These are phyloP conservation scores for Ailuropoda melanoleuca DNA, from an alignment of 2,113 vertebrate species.

Conservation along the genomic window DNA sequence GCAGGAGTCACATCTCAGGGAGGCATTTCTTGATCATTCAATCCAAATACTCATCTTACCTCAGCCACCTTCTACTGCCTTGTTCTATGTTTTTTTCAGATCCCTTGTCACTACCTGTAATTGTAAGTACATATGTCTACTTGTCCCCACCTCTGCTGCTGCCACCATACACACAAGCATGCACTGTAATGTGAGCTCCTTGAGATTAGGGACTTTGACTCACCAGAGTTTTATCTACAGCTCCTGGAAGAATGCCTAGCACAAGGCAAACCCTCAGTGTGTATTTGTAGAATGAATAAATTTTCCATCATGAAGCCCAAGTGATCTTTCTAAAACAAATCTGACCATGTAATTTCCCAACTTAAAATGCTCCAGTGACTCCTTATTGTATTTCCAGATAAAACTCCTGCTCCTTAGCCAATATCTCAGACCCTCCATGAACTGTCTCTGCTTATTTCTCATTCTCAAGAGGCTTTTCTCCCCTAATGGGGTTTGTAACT, in stretches of 20 bases:
- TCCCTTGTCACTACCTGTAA: neutral
- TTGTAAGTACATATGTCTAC: neutral
- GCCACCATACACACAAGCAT: neutral
- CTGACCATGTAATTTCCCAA: neutral
- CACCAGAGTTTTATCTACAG: neutral
- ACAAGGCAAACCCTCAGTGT: neutral
- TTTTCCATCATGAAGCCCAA: neutral
- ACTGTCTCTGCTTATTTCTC: neutral
- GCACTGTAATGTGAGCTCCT: neutral
- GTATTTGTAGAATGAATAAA: neutral
- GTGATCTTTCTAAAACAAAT: slow-evolving; percentile 14
- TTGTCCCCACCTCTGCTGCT: neutral
- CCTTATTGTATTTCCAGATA: neutral
- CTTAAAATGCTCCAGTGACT: neutral
- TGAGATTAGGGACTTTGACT: neutral
- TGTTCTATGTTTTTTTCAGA: neutral
- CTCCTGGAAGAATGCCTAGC: neutral
- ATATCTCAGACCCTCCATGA: neutral
- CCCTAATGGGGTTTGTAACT: neutral
- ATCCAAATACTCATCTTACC: neutral
- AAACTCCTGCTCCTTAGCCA: neutral
- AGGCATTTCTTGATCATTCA: neutral
- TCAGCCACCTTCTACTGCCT: neutral
- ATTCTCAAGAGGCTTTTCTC: neutral
- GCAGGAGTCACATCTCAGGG: neutral